Conservation (phyloP, 2,797 vertebrate species). For the Trichosurus vulpecula region DNA sequence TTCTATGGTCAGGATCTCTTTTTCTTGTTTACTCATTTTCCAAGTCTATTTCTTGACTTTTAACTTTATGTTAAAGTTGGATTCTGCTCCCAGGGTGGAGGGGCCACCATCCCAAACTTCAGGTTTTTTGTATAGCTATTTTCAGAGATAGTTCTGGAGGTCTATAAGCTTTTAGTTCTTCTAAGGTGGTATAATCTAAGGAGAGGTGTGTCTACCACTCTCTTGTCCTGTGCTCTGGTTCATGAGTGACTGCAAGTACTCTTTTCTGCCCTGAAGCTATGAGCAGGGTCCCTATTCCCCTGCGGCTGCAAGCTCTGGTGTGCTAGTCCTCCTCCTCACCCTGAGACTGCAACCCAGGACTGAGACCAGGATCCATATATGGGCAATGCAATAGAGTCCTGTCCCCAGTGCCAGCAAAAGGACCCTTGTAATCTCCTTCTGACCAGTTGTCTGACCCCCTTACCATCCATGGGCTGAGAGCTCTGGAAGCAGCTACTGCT, state of each 20-base stretch:
- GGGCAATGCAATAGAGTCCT: background rate
- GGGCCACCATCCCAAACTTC: background rate
- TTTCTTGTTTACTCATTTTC: background rate
- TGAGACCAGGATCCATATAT: background rate
- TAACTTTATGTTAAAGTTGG: background rate
- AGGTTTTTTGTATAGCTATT: background rate
- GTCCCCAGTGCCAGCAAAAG: background rate
- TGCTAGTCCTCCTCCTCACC: background rate
- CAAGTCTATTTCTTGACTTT: background rate
- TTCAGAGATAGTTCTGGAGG: background rate
- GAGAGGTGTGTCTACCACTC: background rate
- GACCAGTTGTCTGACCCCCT: background rate
- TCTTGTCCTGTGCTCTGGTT: background rate
- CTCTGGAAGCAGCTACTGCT: too few relatives aligned
- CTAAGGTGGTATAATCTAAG: background rate
- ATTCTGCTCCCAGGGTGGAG: background rate
- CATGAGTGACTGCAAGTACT: background rate
- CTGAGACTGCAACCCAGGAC: background rate
- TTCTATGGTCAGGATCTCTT: background rate
- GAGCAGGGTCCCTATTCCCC: background rate
- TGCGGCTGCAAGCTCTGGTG: background rate
- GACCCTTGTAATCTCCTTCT: background rate
- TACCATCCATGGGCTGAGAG: background rate
- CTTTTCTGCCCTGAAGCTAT: background rate
- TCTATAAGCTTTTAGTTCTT: background rate